phyloP scores from a whole-genome alignment of 2,113 vertebrate species.

The Rhynchopsitta pachyrhyncha region DNA sequence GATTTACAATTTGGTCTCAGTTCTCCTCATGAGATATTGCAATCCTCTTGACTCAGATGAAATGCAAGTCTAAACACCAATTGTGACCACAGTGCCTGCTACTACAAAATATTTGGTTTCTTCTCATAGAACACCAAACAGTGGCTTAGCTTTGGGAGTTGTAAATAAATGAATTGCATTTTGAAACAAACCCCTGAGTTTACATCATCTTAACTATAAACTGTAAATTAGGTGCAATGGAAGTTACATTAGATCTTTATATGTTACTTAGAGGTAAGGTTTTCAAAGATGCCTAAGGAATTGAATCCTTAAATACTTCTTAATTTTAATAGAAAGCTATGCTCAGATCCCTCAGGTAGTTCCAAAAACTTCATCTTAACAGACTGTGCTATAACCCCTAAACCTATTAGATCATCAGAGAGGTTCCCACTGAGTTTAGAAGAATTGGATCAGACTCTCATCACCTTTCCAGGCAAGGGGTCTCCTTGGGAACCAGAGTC shows the following conservation, averaged over 20 bases:
- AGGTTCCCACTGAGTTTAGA: not conserved
- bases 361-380: constrained; percentile 31
- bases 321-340: constrained; percentile 16
- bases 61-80: not conserved
- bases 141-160: constrained; percentile 12
- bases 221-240: constrained; percentile 25
- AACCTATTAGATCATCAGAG: not conserved
- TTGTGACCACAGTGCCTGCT: not conserved
- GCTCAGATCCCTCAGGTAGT: not conserved
- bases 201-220: constrained; percentile 40
- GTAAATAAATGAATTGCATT: constrained; percentile 43
- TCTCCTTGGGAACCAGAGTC: not conserved
- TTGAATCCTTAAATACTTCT: constrained; percentile 28
- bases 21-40: not conserved
- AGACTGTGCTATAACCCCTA: not conserved
- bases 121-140: constrained; percentile 13
- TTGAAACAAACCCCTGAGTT: constrained; percentile 5
- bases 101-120: constrained; percentile 10
- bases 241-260: constrained; percentile 37
- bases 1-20: not conserved
- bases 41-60: not conserved
- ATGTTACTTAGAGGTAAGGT: not conserved
- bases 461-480: not conserved
- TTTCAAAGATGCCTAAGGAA: constrained; percentile 35
- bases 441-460: not conserved